phyloP scores from a whole-genome alignment of 2,888 invertebrate species.

The Pristionchus exspectatus region DNA sequence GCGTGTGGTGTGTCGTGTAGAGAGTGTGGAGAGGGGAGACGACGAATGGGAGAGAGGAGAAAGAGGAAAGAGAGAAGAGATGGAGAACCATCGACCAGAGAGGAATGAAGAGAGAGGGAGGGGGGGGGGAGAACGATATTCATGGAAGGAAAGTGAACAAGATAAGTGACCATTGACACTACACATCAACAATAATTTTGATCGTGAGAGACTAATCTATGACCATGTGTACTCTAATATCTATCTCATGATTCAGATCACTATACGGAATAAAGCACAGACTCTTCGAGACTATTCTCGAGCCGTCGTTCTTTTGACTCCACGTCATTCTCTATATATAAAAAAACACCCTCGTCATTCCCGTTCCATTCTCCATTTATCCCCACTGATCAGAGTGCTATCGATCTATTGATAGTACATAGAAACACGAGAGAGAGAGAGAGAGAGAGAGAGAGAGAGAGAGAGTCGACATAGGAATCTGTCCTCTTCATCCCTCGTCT shows the following conservation, averaged over 20 bases:
- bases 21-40: neutral
- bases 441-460: too few species aligned
- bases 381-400: neutral
- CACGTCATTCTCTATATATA: neutral
- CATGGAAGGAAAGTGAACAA: neutral
- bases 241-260: neutral
- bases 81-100: neutral
- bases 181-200: neutral
- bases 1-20: neutral
- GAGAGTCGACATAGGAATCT: neutral
- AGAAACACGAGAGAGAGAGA: constrained; percentile 26
- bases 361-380: neutral
- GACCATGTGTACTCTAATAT: neutral
- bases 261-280: neutral
- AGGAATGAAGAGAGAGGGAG: constrained; percentile 35
- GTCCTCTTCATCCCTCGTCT: neutral
- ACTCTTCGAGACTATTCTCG: neutral
- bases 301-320: too few species aligned
- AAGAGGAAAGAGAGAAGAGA: constrained; percentile 4
- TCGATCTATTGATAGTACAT: neutral
- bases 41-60: neutral
- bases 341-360: neutral
- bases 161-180: neutral
- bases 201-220: neutral
- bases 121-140: constrained; percentile 12